phyloP scores from a whole-genome alignment of 2,888 invertebrate genomes.

The Aspidiotus rigidus region DNA sequence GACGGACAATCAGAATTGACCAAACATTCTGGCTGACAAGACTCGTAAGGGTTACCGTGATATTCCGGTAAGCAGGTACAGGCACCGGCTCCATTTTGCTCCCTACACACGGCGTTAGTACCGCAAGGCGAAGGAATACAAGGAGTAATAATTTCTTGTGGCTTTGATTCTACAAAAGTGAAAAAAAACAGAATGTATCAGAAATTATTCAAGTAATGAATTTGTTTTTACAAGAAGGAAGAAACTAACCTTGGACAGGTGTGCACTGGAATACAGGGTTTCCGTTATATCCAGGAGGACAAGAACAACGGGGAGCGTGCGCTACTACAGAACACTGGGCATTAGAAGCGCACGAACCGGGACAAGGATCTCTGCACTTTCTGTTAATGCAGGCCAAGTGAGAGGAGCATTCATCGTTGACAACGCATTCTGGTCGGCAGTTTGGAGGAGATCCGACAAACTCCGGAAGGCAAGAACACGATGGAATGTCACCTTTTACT shows the following conservation, averaged over 20 bases:
- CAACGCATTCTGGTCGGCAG: constrained; percentile 64
- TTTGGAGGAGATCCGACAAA: constrained; percentile 62
- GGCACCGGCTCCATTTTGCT: constrained; percentile 61
- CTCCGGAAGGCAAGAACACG: constrained; percentile 60
- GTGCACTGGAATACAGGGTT: constrained; percentile 42
- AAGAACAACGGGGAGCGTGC: constrained; percentile 44
- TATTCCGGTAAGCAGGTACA: constrained; percentile 62
- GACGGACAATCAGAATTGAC: constrained; percentile 58
- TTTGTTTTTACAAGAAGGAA: not conserved
- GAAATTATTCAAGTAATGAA: not conserved
- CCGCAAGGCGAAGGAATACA: constrained; percentile 65
- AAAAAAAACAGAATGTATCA: not conserved
- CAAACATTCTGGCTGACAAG: constrained; percentile 57
- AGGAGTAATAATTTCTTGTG: constrained; percentile 46
- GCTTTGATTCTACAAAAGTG: constrained; percentile 11
- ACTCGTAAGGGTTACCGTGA: constrained; percentile 63
- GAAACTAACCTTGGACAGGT: constrained; percentile 36
- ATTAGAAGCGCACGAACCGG: constrained; percentile 42
- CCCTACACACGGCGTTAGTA: constrained; percentile 61
- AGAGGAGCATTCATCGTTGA: constrained; percentile 69
- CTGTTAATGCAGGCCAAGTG: constrained; percentile 71
- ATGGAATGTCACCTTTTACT: constrained; percentile 44
- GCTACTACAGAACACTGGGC: constrained; percentile 40
- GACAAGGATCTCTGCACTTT: constrained; percentile 70
- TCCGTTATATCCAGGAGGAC: constrained; percentile 44